A percentile compares a stretch with the other conserved stretches of the same genome.
Conservation (phyloP, 2,113 vertebrate species). For the Mastomys coucha region DNA sequence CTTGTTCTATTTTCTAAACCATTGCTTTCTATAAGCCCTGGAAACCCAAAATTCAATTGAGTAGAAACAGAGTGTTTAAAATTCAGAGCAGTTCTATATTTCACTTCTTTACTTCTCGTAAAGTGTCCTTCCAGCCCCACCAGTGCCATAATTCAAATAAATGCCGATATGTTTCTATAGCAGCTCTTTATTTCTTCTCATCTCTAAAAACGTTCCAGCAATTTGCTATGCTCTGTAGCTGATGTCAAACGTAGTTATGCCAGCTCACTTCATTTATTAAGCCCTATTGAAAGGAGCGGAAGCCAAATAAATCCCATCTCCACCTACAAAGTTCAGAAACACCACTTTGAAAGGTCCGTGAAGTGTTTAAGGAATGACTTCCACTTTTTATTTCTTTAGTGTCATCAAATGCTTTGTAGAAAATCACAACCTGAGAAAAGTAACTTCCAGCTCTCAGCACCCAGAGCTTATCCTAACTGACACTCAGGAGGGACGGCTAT, state of each 20-base stretch:
- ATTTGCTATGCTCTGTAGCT: slow-evolving; percentile 10
- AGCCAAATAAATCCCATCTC: slow-evolving; percentile 26
- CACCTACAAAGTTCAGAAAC: background rate
- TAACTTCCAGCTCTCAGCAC: background rate
- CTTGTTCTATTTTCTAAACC: slow-evolving; percentile 62
- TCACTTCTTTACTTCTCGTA: slow-evolving; percentile 36
- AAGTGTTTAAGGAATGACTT: slow-evolving; percentile 42
- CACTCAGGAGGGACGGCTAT: background rate
- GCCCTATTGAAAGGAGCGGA: background rate
- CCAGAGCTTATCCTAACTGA: background rate
- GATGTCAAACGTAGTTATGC: slow-evolving; percentile 43
- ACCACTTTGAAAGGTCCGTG: slow-evolving; percentile 30
- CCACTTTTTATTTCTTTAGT: slow-evolving; percentile 29
- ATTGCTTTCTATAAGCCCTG: slow-evolving; percentile 10
- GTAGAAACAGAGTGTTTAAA: slow-evolving; percentile 44
- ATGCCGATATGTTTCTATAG: slow-evolving; percentile 43
- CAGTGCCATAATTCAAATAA: slow-evolving; percentile 57
- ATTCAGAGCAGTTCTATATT: slow-evolving; percentile 50
- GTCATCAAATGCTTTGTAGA: background rate
- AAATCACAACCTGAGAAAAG: slow-evolving; percentile 5
- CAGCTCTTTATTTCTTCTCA: background rate
- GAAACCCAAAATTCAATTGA: slow-evolving; percentile 48
- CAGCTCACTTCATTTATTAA: slow-evolving; percentile 61
- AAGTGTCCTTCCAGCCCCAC: slow-evolving; percentile 4
- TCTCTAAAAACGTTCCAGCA: slow-evolving; percentile 47